A percentile compares a stretch with the other conserved stretches of the same genome.
phyloP scores from a whole-genome alignment of 2,797 vertebrate species.

The Halcyon chelicuti region DNA sequence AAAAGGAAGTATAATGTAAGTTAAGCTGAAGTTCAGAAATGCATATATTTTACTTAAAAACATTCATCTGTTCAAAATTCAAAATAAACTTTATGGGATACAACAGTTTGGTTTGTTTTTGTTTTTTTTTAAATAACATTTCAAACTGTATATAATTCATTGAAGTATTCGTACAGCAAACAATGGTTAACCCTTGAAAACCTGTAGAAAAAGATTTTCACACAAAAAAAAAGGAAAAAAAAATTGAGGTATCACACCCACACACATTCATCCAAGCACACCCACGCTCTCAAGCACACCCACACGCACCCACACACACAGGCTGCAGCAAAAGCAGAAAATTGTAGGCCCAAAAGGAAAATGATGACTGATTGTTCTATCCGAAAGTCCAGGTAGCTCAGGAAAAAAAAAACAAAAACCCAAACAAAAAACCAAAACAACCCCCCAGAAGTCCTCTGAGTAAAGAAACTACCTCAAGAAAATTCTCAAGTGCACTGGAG shows the following conservation, averaged over 20 bases:
- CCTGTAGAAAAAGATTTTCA: conserved; percentile 85
- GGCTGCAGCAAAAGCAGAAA: conserved; percentile 86
- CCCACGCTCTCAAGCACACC: conserved; percentile 49
- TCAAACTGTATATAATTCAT: conserved; percentile 87
- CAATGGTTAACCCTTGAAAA: conserved; percentile 86
- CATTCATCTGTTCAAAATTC: conserved; percentile 87
- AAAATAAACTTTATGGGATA: conserved; percentile 88
- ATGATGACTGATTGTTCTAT: conserved; percentile 82
- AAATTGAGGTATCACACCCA: conserved; percentile 81
- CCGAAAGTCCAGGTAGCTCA: conserved; percentile 82
- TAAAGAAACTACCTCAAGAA: conserved; percentile 81
- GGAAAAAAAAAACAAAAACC: conserved; percentile 41
- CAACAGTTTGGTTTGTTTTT: conserved; percentile 75
- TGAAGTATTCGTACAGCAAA: conserved; percentile 85
- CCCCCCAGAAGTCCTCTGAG: conserved; percentile 75
- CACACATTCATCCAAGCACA: conserved; percentile 60
- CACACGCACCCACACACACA: conserved; percentile 39
- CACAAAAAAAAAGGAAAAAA: conserved; percentile 76
- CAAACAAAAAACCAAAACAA: conserved; percentile 33
- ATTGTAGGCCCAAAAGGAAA: conserved; percentile 82
- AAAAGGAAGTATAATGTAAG: conserved; percentile 80
- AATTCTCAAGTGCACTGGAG: conserved; percentile 82
- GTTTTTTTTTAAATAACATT: conserved; percentile 84
- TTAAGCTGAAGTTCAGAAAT: conserved; percentile 85
- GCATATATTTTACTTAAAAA: conserved; percentile 90